Evolutionary conservation across 2,888 invertebrate species (phyloP).

Genomic region (Plusia festucae): DNA sequence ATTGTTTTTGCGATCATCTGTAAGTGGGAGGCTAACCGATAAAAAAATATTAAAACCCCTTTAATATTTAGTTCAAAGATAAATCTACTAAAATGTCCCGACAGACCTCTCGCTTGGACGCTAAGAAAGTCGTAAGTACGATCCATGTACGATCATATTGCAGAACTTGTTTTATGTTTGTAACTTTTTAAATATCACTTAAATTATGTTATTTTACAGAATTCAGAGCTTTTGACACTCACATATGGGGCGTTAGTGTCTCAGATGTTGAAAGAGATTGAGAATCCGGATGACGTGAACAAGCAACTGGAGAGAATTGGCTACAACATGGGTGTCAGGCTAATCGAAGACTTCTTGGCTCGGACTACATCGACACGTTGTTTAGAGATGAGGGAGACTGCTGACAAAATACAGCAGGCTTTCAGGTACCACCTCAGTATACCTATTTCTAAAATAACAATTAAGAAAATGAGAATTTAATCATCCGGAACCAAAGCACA

Average conservation of each 20-base stretch:
- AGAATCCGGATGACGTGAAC: conserved; percentile 99
- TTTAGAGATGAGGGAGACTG: conserved; percentile 98
- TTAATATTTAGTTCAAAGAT: not conserved
- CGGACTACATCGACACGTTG: conserved; percentile 97
- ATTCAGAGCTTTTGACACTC: conserved; percentile 98
- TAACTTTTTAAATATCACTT: not conserved
- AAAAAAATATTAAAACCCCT: not conserved
- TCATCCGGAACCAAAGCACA: too few relatives aligned
- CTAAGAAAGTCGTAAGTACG: conserved; percentile 93
- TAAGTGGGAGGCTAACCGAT: conserved; percentile 1
- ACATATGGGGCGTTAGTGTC: conserved; percentile 99
- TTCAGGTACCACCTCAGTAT: conserved; percentile 89
- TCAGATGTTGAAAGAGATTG: conserved; percentile 98
- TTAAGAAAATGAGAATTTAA: too few relatives aligned
- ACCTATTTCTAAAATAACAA: too few relatives aligned
- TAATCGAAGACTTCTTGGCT: conserved; percentile 99
- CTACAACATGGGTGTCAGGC: conserved; percentile 99
- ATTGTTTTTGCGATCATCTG: not conserved
- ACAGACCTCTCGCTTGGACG: conserved; percentile 92
- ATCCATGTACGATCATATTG: conserved; percentile 74
- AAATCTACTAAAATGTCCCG: conserved; percentile 89
- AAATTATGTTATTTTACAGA: conserved; percentile 89
- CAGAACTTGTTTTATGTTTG: not conserved
- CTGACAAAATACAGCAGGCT: conserved; percentile 96
- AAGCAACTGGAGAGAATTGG: conserved; percentile 98